Evolutionary conservation across 2,113 vertebrate species (phyloP).

Genomic region (Phaetusa simplex): DNA sequence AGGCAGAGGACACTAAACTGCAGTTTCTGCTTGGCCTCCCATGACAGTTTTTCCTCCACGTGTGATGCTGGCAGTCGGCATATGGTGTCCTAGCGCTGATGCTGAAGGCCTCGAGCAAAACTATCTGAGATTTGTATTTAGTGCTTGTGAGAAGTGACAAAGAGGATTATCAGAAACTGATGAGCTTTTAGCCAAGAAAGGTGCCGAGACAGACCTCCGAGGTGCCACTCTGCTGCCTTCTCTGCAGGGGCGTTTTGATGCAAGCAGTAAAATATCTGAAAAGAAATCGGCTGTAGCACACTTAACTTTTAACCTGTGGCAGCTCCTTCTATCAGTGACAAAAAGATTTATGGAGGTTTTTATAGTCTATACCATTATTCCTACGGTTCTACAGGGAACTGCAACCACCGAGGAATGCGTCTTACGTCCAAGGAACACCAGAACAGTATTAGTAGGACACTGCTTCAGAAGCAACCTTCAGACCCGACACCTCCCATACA

Average conservation of each 20-base stretch:
- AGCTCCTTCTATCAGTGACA: neutral
- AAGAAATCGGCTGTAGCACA: neutral
- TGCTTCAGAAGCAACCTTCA: neutral
- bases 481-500: neutral
- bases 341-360: neutral
- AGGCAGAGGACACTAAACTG: neutral
- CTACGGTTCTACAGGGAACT: neutral
- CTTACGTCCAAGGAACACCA: neutral
- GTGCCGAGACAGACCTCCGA: neutral
- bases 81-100: neutral
- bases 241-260: neutral
- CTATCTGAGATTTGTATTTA: neutral
- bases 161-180: neutral
- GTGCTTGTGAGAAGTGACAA: neutral
- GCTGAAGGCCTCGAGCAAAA: neutral
- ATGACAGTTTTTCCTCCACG: neutral
- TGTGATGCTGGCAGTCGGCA: accelerated
- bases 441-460: neutral
- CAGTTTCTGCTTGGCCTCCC: neutral
- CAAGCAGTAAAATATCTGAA: neutral
- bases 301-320: neutral
- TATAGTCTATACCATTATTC: neutral
- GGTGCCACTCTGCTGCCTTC: neutral
- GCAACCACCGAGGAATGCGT: neutral
- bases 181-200: neutral